These are phyloP conservation scores for Lycaena phlaeas DNA, from an alignment of 2,888 invertebrate species.

Conservation along the genomic window DNA sequence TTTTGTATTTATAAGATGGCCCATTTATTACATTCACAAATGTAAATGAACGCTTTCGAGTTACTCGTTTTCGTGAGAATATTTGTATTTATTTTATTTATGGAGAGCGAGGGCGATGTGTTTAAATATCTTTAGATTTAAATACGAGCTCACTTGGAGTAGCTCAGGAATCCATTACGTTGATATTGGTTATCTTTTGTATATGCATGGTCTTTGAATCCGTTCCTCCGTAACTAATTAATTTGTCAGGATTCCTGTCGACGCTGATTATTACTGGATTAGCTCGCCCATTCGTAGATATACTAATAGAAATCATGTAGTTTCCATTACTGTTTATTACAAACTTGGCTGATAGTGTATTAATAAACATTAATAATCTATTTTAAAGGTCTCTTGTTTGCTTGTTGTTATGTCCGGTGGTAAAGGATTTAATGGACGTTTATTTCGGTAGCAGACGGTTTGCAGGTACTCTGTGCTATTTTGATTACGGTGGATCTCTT, in stretches of 20 bases:
- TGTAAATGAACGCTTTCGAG: slow-evolving; percentile 67
- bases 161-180: slow-evolving; percentile 58
- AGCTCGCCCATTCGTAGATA: slow-evolving; percentile 10
- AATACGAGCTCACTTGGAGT: slow-evolving; percentile 57
- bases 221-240: slow-evolving; percentile 30
- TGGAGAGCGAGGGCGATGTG: slow-evolving; percentile 65
- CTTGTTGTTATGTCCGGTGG: too few species aligned
- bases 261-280: slow-evolving; percentile 20
- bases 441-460: too few species aligned
- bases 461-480: too few species aligned
- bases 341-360: neutral
- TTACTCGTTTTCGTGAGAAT: slow-evolving; percentile 71
- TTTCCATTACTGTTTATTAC: neutral
- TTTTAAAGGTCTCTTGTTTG: too few species aligned
- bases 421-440: too few species aligned
- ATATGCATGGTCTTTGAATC: slow-evolving; percentile 32
- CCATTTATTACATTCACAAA: slow-evolving; percentile 69
- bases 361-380: neutral
- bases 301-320: slow-evolving; percentile 1
- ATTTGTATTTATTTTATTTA: slow-evolving; percentile 73
- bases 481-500: too few species aligned
- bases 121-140: slow-evolving; percentile 69
- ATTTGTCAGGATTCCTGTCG: slow-evolving; percentile 31
- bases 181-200: slow-evolving; percentile 59
- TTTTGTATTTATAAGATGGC: slow-evolving; percentile 61